A percentile compares a stretch with the other conserved stretches of the same genome.
Conservation (phyloP, 2,888 invertebrate genomes). For the Ectemnius continuus region DNA sequence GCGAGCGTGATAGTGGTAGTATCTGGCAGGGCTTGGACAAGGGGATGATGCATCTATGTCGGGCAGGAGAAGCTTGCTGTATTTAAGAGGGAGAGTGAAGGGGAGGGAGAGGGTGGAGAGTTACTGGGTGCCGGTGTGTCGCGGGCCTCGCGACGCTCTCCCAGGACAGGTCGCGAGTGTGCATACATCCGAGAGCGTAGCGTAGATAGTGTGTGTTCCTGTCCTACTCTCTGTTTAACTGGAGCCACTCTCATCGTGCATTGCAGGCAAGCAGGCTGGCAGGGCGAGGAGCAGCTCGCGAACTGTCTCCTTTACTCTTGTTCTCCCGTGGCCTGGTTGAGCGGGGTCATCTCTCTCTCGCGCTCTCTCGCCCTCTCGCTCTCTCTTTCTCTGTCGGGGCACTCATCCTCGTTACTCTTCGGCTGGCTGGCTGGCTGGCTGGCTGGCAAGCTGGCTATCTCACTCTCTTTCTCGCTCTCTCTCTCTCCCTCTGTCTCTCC, state of each 20-base stretch:
- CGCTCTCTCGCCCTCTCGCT: not conserved
- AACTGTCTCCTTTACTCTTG: conserved; percentile 24
- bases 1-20: too few species aligned
- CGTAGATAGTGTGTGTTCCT: conserved; percentile 1
- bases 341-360: not conserved
- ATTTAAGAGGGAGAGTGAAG: too few species aligned
- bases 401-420: conserved; percentile 7
- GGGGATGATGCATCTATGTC: too few species aligned
- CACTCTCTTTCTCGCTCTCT: conserved; percentile 13
- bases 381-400: not conserved
- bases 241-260: not conserved
- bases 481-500: conserved; percentile 27
- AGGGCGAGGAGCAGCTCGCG: conserved; percentile 1
- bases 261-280: not conserved
- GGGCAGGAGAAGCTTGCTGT: too few species aligned
- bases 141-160: too few species aligned
- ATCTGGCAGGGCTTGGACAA: too few species aligned
- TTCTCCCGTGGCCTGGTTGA: not conserved
- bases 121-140: too few species aligned
- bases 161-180: too few species aligned
- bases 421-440: conserved; percentile 2
- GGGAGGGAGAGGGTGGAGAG: too few species aligned
- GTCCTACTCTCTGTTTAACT: conserved; percentile 3
- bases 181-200: too few species aligned
- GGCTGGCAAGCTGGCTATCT: too few species aligned